Evolutionary conservation across 2,888 invertebrate species (phyloP), one percentile per base, ranked within the genome.

Genomic region (Agrochola litura): DNA sequence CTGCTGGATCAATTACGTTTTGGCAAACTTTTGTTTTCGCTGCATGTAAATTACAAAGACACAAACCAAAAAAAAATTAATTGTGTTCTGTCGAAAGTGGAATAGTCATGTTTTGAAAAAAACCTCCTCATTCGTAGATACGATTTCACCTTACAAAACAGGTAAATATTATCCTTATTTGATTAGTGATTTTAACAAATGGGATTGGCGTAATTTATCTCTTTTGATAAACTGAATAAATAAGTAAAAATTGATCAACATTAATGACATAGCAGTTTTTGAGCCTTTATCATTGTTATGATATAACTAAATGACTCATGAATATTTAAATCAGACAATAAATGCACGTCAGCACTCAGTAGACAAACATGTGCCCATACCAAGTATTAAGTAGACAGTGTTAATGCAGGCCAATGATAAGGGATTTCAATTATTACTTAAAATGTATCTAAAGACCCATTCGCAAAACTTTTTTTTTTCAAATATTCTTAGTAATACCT

Each of bases 341-440:
- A 41, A 61, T 49, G 49, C 66, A 82, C 75, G 66, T 82, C 66
- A 82, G n/a, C 43, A 67, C n/a, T 79, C 22, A 14, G 19, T 10
- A 54, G 30, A 60, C 6, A 30, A 1, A 3, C 37, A 37, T 37
- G 37, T 37, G 37, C 37, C 4, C 14, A 60, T 14, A 58, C 3
- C 19, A 6, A 4, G 2, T 67, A 30, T 14, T 67, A 30, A 14
- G 19, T 43, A 65, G 37, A 14, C 49, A 37, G 70, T 49, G 37
- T 49, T 22, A 46, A n/a, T n/a, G n/a, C n/a, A n/a, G 12, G 30
- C 9, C 16, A 76, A 52, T 43, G 41, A 30, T 25, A 60, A 10
- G 2, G 14, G 8, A 75, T 25, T 76, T 41, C 9, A n/a, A 64
- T 16, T 60, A 16, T 25, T 58, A 14, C 58, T 3, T n/a, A 37